These are phyloP conservation scores for Metacarcinus magister DNA, from an alignment of 2,888 invertebrate genomes.

Conservation along the genomic window DNA sequence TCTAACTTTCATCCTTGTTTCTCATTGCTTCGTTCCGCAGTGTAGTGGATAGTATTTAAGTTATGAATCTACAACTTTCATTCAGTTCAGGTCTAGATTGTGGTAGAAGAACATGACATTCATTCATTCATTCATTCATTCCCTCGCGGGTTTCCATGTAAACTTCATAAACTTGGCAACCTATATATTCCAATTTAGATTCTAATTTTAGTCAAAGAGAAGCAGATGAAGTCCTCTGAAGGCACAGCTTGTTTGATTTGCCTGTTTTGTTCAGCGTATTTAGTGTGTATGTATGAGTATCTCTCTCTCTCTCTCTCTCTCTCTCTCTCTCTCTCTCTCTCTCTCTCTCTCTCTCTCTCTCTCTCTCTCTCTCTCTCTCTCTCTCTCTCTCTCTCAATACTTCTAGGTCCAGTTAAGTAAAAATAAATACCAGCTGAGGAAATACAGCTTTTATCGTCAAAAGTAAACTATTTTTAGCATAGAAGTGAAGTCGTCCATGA, in stretches of 20 bases:
- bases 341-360: conserved; percentile 53
- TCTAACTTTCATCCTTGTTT: background rate
- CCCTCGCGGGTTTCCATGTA: no score
- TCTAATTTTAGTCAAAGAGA: no score
- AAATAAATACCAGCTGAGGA: background rate
- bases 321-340: conserved; percentile 53
- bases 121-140: background rate
- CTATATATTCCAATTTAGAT: no score
- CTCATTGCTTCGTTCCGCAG: background rate
- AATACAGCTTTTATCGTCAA: background rate
- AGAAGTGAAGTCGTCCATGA: background rate
- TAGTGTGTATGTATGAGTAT: background rate
- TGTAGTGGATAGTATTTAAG: background rate
- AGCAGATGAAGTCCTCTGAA: no score
- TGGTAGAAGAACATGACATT: background rate
- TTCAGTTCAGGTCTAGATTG: background rate
- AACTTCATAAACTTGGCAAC: background rate
- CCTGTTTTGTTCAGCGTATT: no score
- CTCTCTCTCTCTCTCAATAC: background rate
- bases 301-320: conserved; percentile 50
- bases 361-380: conserved; percentile 51
- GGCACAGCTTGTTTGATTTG: no score
- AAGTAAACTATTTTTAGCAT: background rate
- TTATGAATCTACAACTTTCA: background rate
- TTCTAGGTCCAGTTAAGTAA: background rate